Percentiles rank a stretch among this genome's conserved stretches.
Evolutionary conservation across 2,113 vertebrate species (phyloP).

Genomic region (Hippopotamus amphibius): DNA sequence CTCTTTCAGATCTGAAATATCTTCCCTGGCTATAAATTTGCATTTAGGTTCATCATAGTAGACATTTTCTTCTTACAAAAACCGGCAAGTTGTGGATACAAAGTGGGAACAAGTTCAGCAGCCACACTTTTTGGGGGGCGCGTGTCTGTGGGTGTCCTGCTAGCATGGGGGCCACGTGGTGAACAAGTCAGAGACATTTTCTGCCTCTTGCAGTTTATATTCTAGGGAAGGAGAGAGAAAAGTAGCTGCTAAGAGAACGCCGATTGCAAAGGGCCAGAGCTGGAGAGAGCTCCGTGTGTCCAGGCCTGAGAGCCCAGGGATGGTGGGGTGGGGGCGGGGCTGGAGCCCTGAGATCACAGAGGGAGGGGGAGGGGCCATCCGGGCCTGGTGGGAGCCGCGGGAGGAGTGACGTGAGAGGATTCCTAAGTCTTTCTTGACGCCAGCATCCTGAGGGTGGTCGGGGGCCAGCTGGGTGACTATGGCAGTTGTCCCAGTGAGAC

Average conservation of each 20-base stretch:
- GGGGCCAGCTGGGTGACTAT: fast-evolving
- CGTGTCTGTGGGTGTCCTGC: not conserved
- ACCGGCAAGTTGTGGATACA: not conserved
- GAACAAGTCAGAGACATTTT: not conserved
- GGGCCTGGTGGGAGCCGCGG: fast-evolving
- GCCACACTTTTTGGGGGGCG: not conserved
- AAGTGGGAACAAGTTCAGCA: not conserved
- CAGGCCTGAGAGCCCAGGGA: not conserved
- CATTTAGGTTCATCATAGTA: not conserved
- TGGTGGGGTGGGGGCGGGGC: not conserved
- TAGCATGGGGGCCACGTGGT: not conserved
- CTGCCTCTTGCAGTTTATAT: not conserved
- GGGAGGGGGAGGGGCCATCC: fast-evolving
- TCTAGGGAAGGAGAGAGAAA: not conserved
- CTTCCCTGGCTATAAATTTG: not conserved
- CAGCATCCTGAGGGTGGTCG: not conserved
- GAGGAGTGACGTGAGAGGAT: too few relatives aligned
- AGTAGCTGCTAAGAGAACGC: not conserved
- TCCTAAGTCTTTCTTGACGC: not conserved
- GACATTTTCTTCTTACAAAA: not conserved
- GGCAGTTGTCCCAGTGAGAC: not conserved
- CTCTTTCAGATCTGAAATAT: not conserved
- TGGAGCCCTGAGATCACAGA: not conserved
- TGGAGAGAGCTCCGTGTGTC: not conserved
- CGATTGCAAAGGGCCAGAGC: fast-evolving